Percentiles rank a stretch among this genome's conserved stretches.
Evolutionary conservation across 2,113 vertebrate species (phyloP).

Genomic region (Apteryx mantelli): DNA sequence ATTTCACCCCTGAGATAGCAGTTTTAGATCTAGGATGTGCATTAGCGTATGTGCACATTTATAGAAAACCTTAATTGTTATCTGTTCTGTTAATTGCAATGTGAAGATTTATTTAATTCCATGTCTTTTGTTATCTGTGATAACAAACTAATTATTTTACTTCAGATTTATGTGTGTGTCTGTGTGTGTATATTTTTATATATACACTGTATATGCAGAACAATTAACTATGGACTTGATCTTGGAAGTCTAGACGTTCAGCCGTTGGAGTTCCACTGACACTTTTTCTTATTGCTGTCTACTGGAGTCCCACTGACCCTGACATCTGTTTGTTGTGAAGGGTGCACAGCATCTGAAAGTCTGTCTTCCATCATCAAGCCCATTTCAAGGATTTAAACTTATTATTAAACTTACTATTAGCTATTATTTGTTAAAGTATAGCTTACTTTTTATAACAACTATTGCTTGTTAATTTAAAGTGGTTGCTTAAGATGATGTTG

Average conservation of each 20-base stretch:
- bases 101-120: not conserved
- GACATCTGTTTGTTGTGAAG: not conserved
- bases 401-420: not conserved
- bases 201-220: not conserved
- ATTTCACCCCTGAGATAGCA: not conserved
- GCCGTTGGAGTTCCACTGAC: not conserved
- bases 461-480: not conserved
- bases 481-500: not conserved
- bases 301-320: not conserved
- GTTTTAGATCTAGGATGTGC: not conserved
- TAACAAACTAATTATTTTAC: not conserved
- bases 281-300: not conserved
- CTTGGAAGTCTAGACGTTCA: not conserved
- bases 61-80: not conserved
- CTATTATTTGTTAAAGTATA: not conserved
- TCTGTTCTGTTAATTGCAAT: fast-evolving
- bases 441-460: fast-evolving
- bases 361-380: not conserved
- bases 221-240: fast-evolving
- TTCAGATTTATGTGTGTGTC: not conserved
- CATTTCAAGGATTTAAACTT: not conserved
- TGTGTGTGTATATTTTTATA: not conserved
- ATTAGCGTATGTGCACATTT: not conserved
- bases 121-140: not conserved
- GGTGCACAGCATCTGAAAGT: fast-evolving